phyloP scores from a whole-genome alignment of 64 coral and sea anemone genomes.

The Pachyseris speciosa region DNA sequence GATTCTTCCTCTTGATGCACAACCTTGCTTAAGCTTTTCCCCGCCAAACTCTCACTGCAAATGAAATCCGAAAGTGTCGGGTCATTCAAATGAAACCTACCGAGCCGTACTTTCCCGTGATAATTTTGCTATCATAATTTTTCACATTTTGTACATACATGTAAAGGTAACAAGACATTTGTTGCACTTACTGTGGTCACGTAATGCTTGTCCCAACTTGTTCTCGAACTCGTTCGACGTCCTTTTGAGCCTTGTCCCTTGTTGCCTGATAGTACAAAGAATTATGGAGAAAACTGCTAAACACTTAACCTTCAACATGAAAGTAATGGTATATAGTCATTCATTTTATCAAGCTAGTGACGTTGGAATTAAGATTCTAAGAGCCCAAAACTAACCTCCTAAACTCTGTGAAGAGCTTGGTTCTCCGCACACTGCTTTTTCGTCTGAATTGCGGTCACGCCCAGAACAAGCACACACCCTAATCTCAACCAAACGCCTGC shows the following conservation, averaged over 20 bases:
- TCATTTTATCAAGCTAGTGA: too few relatives aligned
- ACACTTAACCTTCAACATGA: too few relatives aligned
- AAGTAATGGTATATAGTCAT: too few relatives aligned
- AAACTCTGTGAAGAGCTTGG: constrained; percentile 60
- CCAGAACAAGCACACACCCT: constrained; percentile 98
- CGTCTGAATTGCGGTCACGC: constrained; percentile 91
- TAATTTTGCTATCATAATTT: neutral
- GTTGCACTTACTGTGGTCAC: neutral
- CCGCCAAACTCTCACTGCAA: too few relatives aligned
- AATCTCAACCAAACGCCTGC: constrained; percentile 91
- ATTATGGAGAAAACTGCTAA: neutral
- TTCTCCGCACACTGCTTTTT: constrained; percentile 66
- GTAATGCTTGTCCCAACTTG: constrained; percentile 16
- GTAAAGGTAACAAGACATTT: too few relatives aligned
- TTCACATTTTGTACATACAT: too few relatives aligned
- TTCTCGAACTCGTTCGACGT: constrained; percentile 43
- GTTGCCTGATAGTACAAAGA: constrained; percentile 22
- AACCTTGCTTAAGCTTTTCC: too few relatives aligned
- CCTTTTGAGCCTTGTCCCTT: constrained; percentile 29
- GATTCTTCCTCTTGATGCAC: too few relatives aligned
- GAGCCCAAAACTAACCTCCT: constrained; percentile 23
- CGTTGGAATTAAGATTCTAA: too few relatives aligned
- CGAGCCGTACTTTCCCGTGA: neutral
- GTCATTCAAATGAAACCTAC: neutral
- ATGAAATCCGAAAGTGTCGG: too few relatives aligned